Base-by-base conservation (phyloP, 2,113 vertebrate genomes). In the Bostrychus sinensis region DNA sequence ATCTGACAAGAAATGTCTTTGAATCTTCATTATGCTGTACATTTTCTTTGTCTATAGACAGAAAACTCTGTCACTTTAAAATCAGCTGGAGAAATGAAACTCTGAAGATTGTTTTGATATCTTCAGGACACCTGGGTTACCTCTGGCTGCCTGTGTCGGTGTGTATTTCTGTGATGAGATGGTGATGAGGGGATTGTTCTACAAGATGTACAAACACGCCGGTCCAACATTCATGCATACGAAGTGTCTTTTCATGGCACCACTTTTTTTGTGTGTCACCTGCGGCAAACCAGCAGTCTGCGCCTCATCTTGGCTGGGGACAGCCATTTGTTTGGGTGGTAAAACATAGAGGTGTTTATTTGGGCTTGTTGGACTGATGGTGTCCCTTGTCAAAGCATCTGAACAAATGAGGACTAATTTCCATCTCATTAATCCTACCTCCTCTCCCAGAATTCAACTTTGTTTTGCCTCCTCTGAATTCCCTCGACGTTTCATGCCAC, bases 321-420 rank as follows among this genome's bases (percentile, higher is more conserved):
- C 39, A 62, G 71, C 54, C 67, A 61, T 87, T 84, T 82, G 78
- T 85, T 83, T 81, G 66, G 57, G 53, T 22, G 70, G 77, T 48
- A 54, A 67, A 83, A 83, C 68, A 66, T 45, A 60, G 68, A 78
- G 53, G 78, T 85, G 75, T 86, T 90, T 89, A 84, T 80, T 83
- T 71, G 73, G 62, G 84, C 77, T 77, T 62, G 81, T 84, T 85
- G 79, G 75, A 84, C 71, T 78, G 76, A 81, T 58, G 11, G 75
- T 73, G 73, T 74, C 75, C 81, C 78, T 64, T 64, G 78, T 88
- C 80, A 81, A 64, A 73, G 73, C 71, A 28, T 78, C 63, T 56
- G 20, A 79, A 84, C 77, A 85, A 91, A 88, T 16, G 51, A 66
- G 56, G 70, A 56, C 85, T 86, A 84, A 89, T 89, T 88, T 89